Percentiles rank a stretch among this genome's conserved stretches.
These are phyloP conservation scores for Machimus atricapillus DNA, from an alignment of 2,888 invertebrate species.

Conservation along the genomic window DNA sequence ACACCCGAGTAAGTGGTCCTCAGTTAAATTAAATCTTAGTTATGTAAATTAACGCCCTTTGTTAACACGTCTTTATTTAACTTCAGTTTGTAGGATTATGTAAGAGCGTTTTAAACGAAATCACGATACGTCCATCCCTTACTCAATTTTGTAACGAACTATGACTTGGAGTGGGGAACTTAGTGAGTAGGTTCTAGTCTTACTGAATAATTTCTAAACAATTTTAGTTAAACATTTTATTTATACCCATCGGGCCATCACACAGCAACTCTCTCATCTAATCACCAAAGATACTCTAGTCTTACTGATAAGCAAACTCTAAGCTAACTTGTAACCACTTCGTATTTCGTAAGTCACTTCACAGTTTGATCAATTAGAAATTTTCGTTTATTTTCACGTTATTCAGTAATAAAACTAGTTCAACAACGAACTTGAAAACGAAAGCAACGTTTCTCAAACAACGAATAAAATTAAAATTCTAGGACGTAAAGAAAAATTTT, in stretches of 20 bases:
- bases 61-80: neutral
- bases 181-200: slow-evolving; percentile 52
- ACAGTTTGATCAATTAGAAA: neutral
- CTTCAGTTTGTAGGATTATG: neutral
- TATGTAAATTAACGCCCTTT: neutral
- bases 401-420: slow-evolving; percentile 47
- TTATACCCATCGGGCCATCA: neutral
- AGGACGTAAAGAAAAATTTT: slow-evolving; percentile 52
- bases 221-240: neutral
- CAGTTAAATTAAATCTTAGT: neutral
- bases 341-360: slow-evolving; percentile 1
- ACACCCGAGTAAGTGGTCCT: neutral
- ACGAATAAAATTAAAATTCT: slow-evolving; percentile 59
- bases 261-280: slow-evolving; percentile 17
- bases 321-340: slow-evolving; percentile 10
- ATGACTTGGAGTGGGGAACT: slow-evolving; percentile 41
- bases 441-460: slow-evolving; percentile 64
- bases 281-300: slow-evolving; percentile 31
- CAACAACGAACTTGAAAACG: slow-evolving; percentile 53
- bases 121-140: slow-evolving; percentile 53
- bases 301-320: slow-evolving; percentile 18
- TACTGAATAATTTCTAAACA: slow-evolving; percentile 49
- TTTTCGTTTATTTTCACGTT: slow-evolving; percentile 8
- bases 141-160: slow-evolving; percentile 36
- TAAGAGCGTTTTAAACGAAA: slow-evolving; percentile 41